Percentiles rank a stretch among this genome's conserved stretches.
These are phyloP conservation scores for Irena cyanogastra DNA, from an alignment of 2,113 vertebrate genomes.

Conservation along the genomic window DNA sequence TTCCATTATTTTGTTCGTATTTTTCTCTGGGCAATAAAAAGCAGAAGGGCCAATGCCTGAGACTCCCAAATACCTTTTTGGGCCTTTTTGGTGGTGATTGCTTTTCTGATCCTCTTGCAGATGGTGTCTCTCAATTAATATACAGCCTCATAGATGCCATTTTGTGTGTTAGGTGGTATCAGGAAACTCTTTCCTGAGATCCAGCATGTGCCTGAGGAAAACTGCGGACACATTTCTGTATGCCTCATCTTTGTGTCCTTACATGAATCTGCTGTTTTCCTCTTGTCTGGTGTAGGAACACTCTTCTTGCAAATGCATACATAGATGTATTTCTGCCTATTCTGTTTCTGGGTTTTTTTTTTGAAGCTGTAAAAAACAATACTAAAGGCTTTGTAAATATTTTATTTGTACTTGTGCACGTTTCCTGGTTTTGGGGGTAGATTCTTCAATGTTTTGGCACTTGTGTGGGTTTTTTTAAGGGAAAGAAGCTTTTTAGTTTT, in stretches of 20 bases:
- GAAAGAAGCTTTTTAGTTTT: neutral
- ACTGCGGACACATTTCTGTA: neutral
- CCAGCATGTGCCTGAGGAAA: neutral
- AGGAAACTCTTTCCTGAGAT: neutral
- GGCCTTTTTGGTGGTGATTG: neutral
- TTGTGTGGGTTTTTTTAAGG: neutral
- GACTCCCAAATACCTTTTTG: neutral
- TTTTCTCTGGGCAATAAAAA: neutral
- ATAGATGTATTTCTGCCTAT: neutral
- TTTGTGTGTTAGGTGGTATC: neutral
- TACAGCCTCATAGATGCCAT: neutral
- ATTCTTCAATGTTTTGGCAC: neutral
- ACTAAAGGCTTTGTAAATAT: neutral
- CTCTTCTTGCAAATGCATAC: neutral
- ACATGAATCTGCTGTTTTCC: neutral
- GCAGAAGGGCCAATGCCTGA: neutral
- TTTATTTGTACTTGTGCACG: neutral
- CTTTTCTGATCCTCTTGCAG: neutral
- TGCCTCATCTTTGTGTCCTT: neutral
- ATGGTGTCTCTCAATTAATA: neutral
- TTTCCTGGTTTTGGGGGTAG: neutral
- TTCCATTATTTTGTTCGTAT: neutral
- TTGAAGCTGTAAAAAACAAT: neutral
- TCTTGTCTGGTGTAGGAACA: neutral
- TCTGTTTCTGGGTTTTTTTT: fast-evolving